Evolutionary conservation across 2,888 invertebrate species (phyloP).

Genomic region (Trichopria drosophilae): DNA sequence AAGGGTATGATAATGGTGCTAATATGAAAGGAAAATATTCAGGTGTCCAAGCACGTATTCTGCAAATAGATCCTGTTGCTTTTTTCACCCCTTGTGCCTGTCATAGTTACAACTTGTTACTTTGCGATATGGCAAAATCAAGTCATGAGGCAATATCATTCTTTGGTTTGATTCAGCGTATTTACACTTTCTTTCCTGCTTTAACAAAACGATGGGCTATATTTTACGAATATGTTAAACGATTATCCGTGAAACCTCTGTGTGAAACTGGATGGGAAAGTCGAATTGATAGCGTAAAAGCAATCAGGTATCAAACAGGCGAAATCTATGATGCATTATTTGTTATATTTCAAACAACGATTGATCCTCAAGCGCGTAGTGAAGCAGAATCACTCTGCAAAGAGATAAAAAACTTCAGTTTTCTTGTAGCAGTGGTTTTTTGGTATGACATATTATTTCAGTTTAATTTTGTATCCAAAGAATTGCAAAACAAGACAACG

Average conservation of each 20-base stretch:
- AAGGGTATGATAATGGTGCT: slow-evolving; percentile 49
- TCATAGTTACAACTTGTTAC: slow-evolving; percentile 22
- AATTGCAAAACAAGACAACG: slow-evolving; percentile 31
- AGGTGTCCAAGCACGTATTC: slow-evolving; percentile 47
- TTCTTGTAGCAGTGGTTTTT: slow-evolving; percentile 42
- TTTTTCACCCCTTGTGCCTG: slow-evolving; percentile 23
- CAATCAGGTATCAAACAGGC: slow-evolving; percentile 42
- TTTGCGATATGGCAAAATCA: slow-evolving; percentile 26
- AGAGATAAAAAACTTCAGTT: slow-evolving; percentile 38
- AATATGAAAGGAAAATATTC: slow-evolving; percentile 48
- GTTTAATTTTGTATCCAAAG: slow-evolving; percentile 38
- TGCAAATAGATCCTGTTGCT: slow-evolving; percentile 33
- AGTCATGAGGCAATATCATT: slow-evolving; percentile 44
- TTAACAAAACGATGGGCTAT: slow-evolving; percentile 41
- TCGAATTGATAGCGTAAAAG: slow-evolving; percentile 37
- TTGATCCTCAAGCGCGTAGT: slow-evolving; percentile 22
- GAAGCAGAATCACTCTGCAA: slow-evolving; percentile 34
- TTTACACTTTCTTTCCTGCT: slow-evolving; percentile 32
- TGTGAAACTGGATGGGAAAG: slow-evolving; percentile 41
- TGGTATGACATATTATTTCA: slow-evolving; percentile 46
- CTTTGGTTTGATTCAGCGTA: slow-evolving; percentile 44
- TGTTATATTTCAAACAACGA: slow-evolving; percentile 26
- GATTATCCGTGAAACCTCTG: slow-evolving; percentile 37
- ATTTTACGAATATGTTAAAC: slow-evolving; percentile 38
- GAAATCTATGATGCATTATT: slow-evolving; percentile 43